Base-by-base conservation (phyloP, 1,140 invertebrate species). In the Hypothenemus hampei region DNA sequence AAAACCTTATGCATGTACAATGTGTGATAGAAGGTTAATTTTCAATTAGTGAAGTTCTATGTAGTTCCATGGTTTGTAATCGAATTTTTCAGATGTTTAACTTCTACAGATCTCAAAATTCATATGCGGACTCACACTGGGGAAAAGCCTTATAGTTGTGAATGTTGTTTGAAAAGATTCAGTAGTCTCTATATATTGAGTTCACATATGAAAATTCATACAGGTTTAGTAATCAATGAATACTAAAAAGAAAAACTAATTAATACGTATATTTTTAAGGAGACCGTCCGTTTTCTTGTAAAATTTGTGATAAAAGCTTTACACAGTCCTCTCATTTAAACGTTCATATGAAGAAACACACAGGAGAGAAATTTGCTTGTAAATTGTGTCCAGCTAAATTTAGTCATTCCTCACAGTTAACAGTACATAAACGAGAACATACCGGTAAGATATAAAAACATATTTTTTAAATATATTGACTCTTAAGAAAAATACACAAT, bases 301-400 rank as follows among this genome's bases (percentile, higher is more conserved):
- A 77, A 64, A 72, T 82, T 63, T 84, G 81, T 73, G 78, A 79
- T 71, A 82, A 82, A 72, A 81, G 80, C 60, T 83, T 83, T 70
- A 82, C 81, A 47, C 80, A 82, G 73, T 81, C 81, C 59, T 81
- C 79, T 65, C 77, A 78, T 72, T 72, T 80, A 67, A 79, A 78
- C 74, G 77, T 79, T 63, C 79, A 81, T 71, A 76, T 78, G 59
- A 59, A 62, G 8, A 69, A 74, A 39, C 78, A 80, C 62, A 77
- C 76, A 0, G 76, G 75, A 72, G 73, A 75, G 49, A 73, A 73
- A 43, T 69, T 72, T 5, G 37, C 48, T 46, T 61, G 78, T 56
- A 67, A 72, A 33, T 57, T 68, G 18, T 81, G 78, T 51, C 60
- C 65, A 1, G 77, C 78, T 39, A 77, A 77, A 61, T 84, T 83